Conservation (phyloP, 2,888 invertebrate genomes). For the Leptinotarsa peninsularis region DNA sequence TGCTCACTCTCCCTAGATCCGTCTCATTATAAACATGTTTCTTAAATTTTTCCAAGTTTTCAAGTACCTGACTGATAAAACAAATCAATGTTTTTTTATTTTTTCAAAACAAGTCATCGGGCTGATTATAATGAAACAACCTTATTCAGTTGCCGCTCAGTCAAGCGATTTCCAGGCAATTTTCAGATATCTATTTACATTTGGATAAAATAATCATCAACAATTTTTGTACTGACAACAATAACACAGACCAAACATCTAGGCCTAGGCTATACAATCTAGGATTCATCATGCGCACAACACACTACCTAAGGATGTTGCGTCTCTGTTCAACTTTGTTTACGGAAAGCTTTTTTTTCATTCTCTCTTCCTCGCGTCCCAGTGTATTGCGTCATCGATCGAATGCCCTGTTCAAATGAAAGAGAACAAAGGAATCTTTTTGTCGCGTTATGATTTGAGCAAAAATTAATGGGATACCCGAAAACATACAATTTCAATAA, state of each 20-base stretch:
- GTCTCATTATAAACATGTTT: no score
- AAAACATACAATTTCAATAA: no score
- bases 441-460: constrained; percentile 11
- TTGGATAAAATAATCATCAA: background rate
- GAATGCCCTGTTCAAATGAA: constrained; percentile 55
- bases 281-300: constrained; percentile 10
- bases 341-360: constrained; percentile 6
- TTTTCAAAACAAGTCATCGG: no score
- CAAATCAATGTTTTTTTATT: no score
- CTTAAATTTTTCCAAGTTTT: no score
- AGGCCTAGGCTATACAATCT: background rate
- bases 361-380: constrained; percentile 20
- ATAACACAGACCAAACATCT: no score
- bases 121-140: no score
- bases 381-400: constrained; percentile 62
- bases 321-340: constrained; percentile 1
- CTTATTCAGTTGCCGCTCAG: background rate
- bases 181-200: background rate
- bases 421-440: constrained; percentile 48
- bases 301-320: background rate
- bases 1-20: no score
- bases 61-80: no score
- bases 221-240: no score
- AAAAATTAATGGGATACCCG: no score
- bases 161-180: background rate